Evolutionary conservation across 1,140 invertebrate species (phyloP).

Genomic region (Akabosia matsudoensis): DNA sequence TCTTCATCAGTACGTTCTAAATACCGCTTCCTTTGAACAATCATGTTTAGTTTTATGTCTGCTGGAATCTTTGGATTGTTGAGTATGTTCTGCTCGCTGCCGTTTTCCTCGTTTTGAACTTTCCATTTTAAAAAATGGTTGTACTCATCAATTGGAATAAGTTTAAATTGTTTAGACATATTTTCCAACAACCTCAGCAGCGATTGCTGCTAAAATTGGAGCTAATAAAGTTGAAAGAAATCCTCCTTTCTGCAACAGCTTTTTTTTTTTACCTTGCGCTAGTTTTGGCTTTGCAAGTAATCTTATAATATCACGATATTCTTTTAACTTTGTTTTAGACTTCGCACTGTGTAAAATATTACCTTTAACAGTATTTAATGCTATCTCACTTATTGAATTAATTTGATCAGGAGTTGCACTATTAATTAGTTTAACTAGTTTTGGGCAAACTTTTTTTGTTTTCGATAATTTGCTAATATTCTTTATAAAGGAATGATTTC

Average conservation of each 20-base stretch:
- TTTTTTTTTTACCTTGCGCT: background rate
- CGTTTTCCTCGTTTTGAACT: background rate
- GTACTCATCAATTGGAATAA: background rate
- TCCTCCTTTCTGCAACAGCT: background rate
- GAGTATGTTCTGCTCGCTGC: background rate
- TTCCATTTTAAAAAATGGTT: background rate
- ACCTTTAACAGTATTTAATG: no score
- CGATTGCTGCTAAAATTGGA: background rate
- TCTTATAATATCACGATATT: background rate
- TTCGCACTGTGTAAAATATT: background rate
- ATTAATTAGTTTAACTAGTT: background rate
- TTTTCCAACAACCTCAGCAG: background rate
- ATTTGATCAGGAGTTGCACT: no score
- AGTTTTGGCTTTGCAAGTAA: background rate
- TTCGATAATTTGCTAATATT: background rate
- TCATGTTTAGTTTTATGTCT: background rate
- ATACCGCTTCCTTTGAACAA: no score
- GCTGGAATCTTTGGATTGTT: background rate
- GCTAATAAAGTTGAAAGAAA: background rate
- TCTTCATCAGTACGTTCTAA: no score
- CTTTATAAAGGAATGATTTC: background rate
- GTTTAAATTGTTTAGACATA: no score
- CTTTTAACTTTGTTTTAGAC: background rate
- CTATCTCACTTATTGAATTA: no score
- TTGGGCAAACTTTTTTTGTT: background rate